Evolutionary conservation across 2,888 invertebrate species (phyloP), one percentile per base, ranked within the genome.

Genomic region (Serrognathus titanus): DNA sequence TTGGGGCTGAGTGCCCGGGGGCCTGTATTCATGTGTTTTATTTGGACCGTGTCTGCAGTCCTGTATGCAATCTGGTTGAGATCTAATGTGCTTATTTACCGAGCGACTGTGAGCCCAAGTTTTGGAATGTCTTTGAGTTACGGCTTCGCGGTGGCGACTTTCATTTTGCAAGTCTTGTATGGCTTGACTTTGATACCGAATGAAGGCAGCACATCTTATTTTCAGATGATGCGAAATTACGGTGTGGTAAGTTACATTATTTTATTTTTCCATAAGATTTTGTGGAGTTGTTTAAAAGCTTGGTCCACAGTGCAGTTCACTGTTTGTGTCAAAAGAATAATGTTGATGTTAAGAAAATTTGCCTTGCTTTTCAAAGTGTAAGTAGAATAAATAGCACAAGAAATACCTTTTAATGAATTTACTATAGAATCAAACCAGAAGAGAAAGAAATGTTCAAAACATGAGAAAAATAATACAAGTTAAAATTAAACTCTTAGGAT

Each of bases 1-100:
- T 77, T 88, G 40, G 81, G 83, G 1, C 72, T 83, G 59, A 88
- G 87, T 78, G 83, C 89, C 59, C 80, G 93, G 41, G 95, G 95
- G 0, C 90, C 93, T 0, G 78, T 85, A 8, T 70, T 82, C 6
- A 80, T 90, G 57, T 79, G 90, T 58, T 79, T 90, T 2, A 69
- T 88, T 31, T 91, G 91, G 88, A 78, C 86, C 54, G 71, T 88
- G 38, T 79, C 88, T 41, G 84, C 88, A 45, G 80, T 89, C 12
- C 73, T 92, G 47, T 84, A 85, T 66, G 79, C 85, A 3, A 81
- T 94, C 53, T 85, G 87, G 61, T 75, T 93, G 12, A 82, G 90
- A 60, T 87, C 88, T 52, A 84, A 85, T 63, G 79, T 85, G 8
- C 74, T 83, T 53, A 76, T 76, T 61, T 78, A 78, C 55, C 76